Evolutionary conservation across 2,888 invertebrate genomes (phyloP), one percentile per base, ranked within the genome.

Genomic region (Mythimna impura): DNA sequence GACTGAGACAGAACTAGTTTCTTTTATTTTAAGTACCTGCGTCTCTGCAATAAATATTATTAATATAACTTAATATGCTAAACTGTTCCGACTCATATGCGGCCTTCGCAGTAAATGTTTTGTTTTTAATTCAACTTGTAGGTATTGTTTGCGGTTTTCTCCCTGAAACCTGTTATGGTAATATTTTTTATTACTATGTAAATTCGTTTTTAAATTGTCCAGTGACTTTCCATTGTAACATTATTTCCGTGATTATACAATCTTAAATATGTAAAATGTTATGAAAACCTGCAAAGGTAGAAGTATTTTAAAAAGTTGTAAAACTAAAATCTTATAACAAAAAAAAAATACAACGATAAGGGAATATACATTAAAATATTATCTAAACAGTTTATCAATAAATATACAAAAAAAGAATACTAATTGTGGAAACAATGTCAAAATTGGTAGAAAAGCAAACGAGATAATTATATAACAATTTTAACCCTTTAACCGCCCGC

Each of bases 1-100:
- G 20, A 40, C 47, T 54, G 34, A 54, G 9, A n/a, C 17, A 64
- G 40, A 80, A 79, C 83, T 43, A 55, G 83, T 83, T 82, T 67
- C 0, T 25, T 64, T 54, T 36, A 57, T 55, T 63, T 22, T 54
- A 47, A 47, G 47, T 47, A 57, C 10, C 36, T 55, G 14, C 65
- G 34, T 47, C n/a, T 70, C 20, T 61, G 57, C 54, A 58, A 68
- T 72, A 62, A 68, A 82, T 64, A 67, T 67, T 47, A 61, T 57
- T 57, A 82, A 57, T 71, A 66, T 66, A 30, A 40, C 25, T 17
- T 47, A 61, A 40, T 60, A 80, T 80, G 58, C 34, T 47, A 47
- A 69, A 40, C 20, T 30, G 54, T 66, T 66, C 62, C 54, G 61
- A 66, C 65, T 78, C 67, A 43, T 30, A 25, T 10, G 25, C 34